phyloP scores from a whole-genome alignment of 2,888 invertebrate species.

The Dioctria rufipes region DNA sequence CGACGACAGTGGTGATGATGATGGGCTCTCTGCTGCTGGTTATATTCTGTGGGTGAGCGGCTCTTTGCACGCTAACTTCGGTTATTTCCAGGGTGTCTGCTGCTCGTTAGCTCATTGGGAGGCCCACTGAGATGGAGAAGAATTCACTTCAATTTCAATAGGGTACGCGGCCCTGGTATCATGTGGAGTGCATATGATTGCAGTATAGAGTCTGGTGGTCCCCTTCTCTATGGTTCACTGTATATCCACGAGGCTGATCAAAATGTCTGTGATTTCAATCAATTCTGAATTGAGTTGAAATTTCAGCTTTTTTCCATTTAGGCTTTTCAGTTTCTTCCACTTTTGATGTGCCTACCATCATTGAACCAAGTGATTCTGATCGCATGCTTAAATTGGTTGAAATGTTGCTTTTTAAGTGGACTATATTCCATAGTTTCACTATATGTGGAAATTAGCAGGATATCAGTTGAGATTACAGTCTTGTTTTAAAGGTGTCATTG shows the following conservation, averaged over 20 bases:
- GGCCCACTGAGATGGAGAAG: conserved; percentile 47
- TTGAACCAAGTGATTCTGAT: conserved; percentile 52
- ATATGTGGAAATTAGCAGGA: conserved; percentile 38
- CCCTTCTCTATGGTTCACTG: conserved; percentile 1
- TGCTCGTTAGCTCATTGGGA: conserved; percentile 54
- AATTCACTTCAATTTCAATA: conserved; percentile 26
- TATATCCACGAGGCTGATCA: conserved; percentile 42
- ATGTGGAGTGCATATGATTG: conserved; percentile 54
- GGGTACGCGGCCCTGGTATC: conserved; percentile 21
- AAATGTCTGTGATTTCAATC: conserved; percentile 55
- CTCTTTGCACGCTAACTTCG: conserved; percentile 33
- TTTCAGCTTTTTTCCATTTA: conserved; percentile 26
- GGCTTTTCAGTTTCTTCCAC: conserved; percentile 29
- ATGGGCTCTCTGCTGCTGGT: conserved; percentile 35
- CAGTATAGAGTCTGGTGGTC: not conserved
- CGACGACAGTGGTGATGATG: conserved; percentile 44
- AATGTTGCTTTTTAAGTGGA: conserved; percentile 38
- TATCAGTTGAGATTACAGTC: conserved; percentile 29
- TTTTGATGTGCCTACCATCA: conserved; percentile 45
- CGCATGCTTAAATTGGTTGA: conserved; percentile 49
- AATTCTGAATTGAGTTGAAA: conserved; percentile 45
- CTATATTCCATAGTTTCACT: conserved; percentile 33
- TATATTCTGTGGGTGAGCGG: conserved; percentile 44
- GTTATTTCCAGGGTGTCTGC: conserved; percentile 54
- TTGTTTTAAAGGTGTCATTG: not conserved